Conservation (phyloP, 2,797 vertebrate species). For the Cyprinodon diabolis region DNA sequence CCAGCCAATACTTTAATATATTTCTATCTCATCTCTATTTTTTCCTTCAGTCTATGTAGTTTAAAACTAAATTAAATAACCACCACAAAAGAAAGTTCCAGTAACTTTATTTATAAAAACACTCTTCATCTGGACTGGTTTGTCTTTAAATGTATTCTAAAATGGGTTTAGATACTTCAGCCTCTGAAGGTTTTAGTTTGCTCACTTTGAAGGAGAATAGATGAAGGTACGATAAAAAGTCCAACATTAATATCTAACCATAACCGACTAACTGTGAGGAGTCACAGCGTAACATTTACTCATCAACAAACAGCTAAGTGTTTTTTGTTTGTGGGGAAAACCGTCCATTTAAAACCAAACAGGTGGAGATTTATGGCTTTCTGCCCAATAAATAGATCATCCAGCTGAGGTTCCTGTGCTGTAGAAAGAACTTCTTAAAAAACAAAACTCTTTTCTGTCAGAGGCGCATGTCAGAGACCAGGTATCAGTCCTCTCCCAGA, state of each 20-base stretch:
- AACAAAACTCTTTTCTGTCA: conserved; percentile 18
- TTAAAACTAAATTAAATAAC: neutral
- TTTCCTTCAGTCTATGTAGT: neutral
- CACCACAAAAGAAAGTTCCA: neutral
- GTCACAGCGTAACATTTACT: neutral
- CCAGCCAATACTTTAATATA: no score
- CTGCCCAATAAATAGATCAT: conserved; percentile 48
- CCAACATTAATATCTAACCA: neutral
- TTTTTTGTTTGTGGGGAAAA: conserved; percentile 8
- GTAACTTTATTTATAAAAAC: neutral
- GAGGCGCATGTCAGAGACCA: conserved; percentile 15
- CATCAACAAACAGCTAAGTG: neutral
- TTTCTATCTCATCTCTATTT: no score
- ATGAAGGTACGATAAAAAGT: neutral
- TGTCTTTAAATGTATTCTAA: neutral
- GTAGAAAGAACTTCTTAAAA: conserved; percentile 50
- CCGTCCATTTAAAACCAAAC: conserved; percentile 44
- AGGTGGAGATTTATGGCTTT: conserved; percentile 38
- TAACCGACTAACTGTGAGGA: neutral
- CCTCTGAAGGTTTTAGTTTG: neutral
- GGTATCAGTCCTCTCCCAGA: conserved; percentile 42
- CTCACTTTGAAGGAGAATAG: neutral
- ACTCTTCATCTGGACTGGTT: neutral
- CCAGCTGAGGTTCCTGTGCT: conserved; percentile 23
- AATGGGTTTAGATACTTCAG: conserved; percentile 23